These are phyloP conservation scores for Istiophorus platypterus DNA, from an alignment of 2,113 vertebrate species.

Conservation along the genomic window DNA sequence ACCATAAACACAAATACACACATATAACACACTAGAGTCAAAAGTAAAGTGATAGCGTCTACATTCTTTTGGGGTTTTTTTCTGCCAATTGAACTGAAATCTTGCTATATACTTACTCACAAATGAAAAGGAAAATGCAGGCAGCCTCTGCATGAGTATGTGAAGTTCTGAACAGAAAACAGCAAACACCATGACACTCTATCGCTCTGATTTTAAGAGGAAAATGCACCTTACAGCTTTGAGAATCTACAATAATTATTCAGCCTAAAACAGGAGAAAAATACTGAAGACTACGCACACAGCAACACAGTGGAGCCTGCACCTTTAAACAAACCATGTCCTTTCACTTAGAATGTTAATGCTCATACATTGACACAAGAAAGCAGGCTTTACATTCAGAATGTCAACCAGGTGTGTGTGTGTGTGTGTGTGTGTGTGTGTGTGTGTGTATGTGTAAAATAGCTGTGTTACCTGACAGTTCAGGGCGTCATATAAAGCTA, in stretches of 20 bases:
- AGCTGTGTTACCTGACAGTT: conserved; percentile 54
- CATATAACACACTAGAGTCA: conserved; percentile 15
- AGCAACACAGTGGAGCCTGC: conserved; percentile 36
- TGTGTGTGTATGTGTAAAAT: conserved; percentile 36
- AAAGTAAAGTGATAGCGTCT: conserved; percentile 38
- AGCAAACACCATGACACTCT: conserved; percentile 21
- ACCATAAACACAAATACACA: conserved; percentile 48
- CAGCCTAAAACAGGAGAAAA: not conserved
- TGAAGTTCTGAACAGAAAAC: conserved; percentile 10
- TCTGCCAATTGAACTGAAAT: conserved; percentile 55
- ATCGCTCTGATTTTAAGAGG: not conserved
- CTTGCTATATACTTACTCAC: conserved; percentile 12
- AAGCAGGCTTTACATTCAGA: conserved; percentile 57
- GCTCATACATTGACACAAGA: conserved; percentile 48
- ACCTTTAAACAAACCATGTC: conserved; percentile 52
- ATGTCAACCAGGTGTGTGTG: conserved; percentile 62
- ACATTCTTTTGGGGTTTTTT: conserved; percentile 3
- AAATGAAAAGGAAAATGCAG: conserved; percentile 6
- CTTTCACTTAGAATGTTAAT: conserved; percentile 56
- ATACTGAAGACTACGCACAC: conserved; percentile 15
- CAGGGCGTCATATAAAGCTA: conserved; percentile 42
- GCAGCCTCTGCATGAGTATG: not conserved
- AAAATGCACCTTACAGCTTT: not conserved
- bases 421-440: conserved; percentile 27
- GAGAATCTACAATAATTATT: not conserved